phyloP scores from a whole-genome alignment of 2,113 vertebrate species.

The Neotragus moschatus region DNA sequence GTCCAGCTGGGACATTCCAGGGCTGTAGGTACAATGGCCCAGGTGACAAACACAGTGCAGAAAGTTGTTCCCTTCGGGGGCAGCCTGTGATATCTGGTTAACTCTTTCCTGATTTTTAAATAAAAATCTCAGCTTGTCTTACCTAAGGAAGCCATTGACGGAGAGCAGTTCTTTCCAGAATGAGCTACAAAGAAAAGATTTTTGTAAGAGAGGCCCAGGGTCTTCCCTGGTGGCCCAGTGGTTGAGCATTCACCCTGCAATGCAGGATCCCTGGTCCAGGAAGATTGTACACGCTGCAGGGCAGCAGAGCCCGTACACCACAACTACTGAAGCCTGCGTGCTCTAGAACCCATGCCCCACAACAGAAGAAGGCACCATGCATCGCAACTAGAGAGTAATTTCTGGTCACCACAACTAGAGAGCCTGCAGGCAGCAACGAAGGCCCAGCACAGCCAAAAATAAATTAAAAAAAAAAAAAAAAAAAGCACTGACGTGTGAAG shows the following conservation, averaged over 20 bases:
- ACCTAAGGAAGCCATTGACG: neutral
- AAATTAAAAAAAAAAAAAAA: neutral
- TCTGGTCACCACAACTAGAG: neutral
- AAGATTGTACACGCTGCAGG: fast-evolving
- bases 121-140: neutral
- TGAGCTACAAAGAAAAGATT: neutral
- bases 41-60: neutral
- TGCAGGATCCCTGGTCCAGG: neutral
- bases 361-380: neutral
- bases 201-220: neutral
- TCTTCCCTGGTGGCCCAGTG: neutral
- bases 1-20: neutral
- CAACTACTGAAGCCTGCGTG: neutral
- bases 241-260: neutral
- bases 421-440: neutral
- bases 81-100: neutral
- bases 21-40: neutral
- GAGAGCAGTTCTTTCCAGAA: neutral
- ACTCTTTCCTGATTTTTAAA: neutral
- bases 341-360: neutral
- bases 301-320: neutral
- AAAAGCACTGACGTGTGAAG: neutral
- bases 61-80: neutral
- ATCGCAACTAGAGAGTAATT: neutral
- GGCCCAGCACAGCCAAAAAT: neutral